Evolutionary conservation across 2,797 vertebrate genomes (phyloP), one percentile per base, ranked within the genome.

Genomic region (Lacerta viridis): DNA sequence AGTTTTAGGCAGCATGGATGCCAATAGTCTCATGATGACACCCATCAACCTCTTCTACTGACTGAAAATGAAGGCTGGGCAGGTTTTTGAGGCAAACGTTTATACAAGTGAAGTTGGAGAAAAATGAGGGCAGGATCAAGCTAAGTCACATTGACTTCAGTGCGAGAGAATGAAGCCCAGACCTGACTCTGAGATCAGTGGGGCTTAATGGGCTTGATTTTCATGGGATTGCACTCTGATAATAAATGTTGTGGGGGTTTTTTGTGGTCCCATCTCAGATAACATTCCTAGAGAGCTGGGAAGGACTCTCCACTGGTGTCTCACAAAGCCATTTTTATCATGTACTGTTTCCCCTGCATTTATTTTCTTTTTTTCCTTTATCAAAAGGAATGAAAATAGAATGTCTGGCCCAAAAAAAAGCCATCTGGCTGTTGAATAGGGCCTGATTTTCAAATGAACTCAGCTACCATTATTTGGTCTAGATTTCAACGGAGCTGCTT

Each of bases 371-470:
- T 55, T 55, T 55, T 27, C 46, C 50, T 86, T 69, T 77, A 64
- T 72, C 41, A 36, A 85, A 50, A 25, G 61, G 27, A 76, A 69
- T 77, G 41, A 76, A 89, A 85, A 68, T 59, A 76, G 78, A 81
- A 72, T 27, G 79, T 82, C 71, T 89, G 88, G 71, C 84, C 88
- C 82, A 86, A 82, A 55, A 55, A 55, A 86, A 81, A 69, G 33
- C 88, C 88, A 86, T 82, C 88, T 89, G 88, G n/a, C 82, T 89
- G 33, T 86, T 89, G 84, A 89, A 89, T 82, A 89, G 84, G 71
- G 43, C 84, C 83, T 89, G 84, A 86, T 89, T 82, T 89, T 89
- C 88, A 85, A 69, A 82, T 69, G 79, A 81, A 69, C 43, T 89
- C 84, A 77, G 71, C 79, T 59, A 43, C 78, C 88, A 89, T 86